A percentile compares a stretch with the other conserved stretches of the same genome.
phyloP scores from a whole-genome alignment of 2,113 vertebrate genomes.

The Stomatorhinus ivindoensis region DNA sequence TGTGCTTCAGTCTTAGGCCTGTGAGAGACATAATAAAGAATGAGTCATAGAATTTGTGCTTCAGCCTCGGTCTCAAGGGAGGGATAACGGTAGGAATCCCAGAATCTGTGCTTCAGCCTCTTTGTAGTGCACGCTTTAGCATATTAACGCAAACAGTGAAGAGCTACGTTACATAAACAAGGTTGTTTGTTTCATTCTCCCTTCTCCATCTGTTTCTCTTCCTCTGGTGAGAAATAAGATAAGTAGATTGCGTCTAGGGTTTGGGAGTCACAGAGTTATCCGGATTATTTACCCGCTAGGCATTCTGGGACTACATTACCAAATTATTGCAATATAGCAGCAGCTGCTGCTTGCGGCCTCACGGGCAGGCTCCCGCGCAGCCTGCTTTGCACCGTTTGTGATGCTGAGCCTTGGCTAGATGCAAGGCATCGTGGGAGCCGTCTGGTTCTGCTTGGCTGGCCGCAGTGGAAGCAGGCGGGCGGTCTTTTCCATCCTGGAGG shows the following conservation, averaged over 20 bases:
- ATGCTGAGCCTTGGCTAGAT: background rate
- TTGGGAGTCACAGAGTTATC: background rate
- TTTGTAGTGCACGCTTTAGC: background rate
- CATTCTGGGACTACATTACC: background rate
- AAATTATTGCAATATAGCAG: background rate
- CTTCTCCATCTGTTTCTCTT: background rate
- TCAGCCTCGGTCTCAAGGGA: too few species aligned
- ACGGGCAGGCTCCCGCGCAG: background rate
- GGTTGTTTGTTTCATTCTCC: background rate
- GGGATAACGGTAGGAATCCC: too few species aligned
- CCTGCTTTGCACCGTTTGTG: background rate
- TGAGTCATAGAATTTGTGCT: background rate
- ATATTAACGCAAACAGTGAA: background rate
- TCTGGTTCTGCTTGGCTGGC: conserved; percentile 14
- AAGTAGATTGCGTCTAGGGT: background rate
- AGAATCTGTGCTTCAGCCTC: background rate
- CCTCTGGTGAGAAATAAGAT: background rate
- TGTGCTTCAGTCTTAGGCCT: background rate
- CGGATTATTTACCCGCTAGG: background rate
- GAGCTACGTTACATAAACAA: background rate
- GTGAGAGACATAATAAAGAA: background rate
- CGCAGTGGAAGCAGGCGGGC: background rate
- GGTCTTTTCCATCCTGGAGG: conserved; percentile 13
- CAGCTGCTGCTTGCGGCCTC: background rate
- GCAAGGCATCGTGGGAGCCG: conserved; percentile 19